Conservation (phyloP, 2,888 invertebrate genomes). For the Nycteola revayana region DNA sequence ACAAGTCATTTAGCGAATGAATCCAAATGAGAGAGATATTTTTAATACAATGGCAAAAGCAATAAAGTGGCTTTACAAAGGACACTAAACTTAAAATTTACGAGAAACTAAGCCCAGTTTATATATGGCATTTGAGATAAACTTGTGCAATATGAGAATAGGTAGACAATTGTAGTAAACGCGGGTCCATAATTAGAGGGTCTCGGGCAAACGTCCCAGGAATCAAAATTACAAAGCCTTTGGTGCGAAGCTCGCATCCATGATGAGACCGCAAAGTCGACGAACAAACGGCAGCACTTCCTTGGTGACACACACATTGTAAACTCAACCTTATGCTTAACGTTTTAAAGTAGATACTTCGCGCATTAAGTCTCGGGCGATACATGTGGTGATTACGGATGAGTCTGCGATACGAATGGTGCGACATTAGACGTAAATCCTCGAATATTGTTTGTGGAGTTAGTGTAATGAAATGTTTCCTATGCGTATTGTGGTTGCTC, state of each 20-base stretch:
- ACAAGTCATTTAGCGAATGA: too few relatives aligned
- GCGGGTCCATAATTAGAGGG: constrained; percentile 45
- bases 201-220: constrained; percentile 35
- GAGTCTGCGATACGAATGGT: constrained; percentile 29
- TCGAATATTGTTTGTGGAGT: constrained; percentile 9
- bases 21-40: too few relatives aligned
- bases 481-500: too few relatives aligned
- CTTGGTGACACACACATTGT: not conserved
- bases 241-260: constrained; percentile 40
- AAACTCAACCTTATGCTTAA: not conserved
- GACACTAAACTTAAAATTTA: constrained; percentile 16
- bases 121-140: constrained; percentile 17
- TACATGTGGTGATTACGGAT: constrained; percentile 50
- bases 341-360: not conserved
- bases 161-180: constrained; percentile 41
- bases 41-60: constrained; percentile 8
- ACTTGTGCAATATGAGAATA: constrained; percentile 28
- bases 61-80: constrained; percentile 8
- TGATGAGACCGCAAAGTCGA: constrained; percentile 47
- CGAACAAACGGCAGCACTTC: constrained; percentile 8
- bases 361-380: not conserved
- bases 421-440: constrained; percentile 17
- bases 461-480: constrained; percentile 1
- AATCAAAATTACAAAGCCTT: constrained; percentile 56
- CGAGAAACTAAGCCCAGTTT: constrained; percentile 18